Conservation (phyloP, 2,888 invertebrate species). For the Eupithecia tripunctaria region DNA sequence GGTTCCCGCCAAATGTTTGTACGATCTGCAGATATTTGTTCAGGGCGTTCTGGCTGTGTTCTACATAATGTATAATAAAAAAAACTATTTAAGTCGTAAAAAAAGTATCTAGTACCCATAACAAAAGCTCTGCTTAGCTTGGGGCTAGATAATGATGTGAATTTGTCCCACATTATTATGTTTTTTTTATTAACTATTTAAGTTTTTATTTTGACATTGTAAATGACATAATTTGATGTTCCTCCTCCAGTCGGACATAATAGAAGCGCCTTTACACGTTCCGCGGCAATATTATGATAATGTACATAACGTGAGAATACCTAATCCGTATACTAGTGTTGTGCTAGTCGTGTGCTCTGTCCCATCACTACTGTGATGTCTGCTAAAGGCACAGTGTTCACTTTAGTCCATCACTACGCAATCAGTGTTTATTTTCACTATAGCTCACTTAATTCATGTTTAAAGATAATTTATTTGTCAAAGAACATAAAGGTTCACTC, state of each 20-base stretch:
- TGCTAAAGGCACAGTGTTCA: constrained; percentile 19
- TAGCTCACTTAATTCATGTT: neutral
- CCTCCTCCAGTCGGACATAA: constrained; percentile 72
- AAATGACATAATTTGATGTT: constrained; percentile 38
- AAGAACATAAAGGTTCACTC: neutral
- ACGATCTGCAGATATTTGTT: no score
- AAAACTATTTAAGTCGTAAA: no score
- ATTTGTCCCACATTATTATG: no score
- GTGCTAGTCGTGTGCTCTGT: constrained; percentile 46
- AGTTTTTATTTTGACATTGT: neutral
- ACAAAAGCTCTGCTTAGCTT: no score
- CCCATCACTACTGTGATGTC: constrained; percentile 38
- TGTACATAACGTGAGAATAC: constrained; percentile 61
- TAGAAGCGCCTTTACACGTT: constrained; percentile 72
- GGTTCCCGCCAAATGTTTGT: no score
- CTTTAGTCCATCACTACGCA: constrained; percentile 12
- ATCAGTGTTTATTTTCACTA: constrained; percentile 12
- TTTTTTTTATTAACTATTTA: no score
- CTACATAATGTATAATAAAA: no score
- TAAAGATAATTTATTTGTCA: neutral
- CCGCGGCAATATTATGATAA: constrained; percentile 77
- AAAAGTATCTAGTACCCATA: no score
- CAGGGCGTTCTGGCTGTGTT: no score
- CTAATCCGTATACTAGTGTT: constrained; percentile 39
- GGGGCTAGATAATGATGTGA: no score